Conservation (phyloP, 2,797 vertebrate species). For the Myiotriccus ornatus region DNA sequence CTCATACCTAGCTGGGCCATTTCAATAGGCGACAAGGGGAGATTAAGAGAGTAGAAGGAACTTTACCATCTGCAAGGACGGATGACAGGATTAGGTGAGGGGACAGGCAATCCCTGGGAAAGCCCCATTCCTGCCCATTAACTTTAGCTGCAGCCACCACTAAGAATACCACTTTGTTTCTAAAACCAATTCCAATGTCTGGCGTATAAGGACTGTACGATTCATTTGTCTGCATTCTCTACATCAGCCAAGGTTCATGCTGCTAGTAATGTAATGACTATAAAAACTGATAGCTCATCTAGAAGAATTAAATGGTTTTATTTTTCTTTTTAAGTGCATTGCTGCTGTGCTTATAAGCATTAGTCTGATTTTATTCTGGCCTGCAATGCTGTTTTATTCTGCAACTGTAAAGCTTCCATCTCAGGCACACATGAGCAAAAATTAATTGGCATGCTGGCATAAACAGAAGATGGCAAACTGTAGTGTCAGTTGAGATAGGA, state of each 20-base stretch:
- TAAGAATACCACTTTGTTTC: background rate
- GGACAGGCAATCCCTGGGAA: background rate
- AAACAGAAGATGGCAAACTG: background rate
- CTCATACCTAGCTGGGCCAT: background rate
- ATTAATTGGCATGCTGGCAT: background rate
- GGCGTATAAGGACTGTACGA: accelerated
- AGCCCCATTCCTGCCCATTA: background rate
- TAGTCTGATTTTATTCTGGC: background rate
- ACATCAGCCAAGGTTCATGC: background rate
- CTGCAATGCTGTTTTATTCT: background rate
- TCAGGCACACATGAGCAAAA: background rate
- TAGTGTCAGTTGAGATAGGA: background rate
- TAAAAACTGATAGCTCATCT: background rate
- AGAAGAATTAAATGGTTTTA: background rate
- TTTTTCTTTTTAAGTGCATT: background rate
- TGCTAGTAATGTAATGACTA: background rate
- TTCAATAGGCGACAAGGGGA: background rate
- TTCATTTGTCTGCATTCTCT: background rate
- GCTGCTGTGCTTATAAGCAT: background rate
- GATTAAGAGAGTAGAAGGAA: background rate
- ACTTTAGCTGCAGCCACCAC: background rate
- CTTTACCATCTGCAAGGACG: background rate
- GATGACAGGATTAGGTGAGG: background rate
- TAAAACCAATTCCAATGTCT: background rate
- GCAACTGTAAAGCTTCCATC: background rate